These are phyloP conservation scores for Micrasema minimum DNA, from an alignment of 1,140 invertebrate species.

Conservation along the genomic window DNA sequence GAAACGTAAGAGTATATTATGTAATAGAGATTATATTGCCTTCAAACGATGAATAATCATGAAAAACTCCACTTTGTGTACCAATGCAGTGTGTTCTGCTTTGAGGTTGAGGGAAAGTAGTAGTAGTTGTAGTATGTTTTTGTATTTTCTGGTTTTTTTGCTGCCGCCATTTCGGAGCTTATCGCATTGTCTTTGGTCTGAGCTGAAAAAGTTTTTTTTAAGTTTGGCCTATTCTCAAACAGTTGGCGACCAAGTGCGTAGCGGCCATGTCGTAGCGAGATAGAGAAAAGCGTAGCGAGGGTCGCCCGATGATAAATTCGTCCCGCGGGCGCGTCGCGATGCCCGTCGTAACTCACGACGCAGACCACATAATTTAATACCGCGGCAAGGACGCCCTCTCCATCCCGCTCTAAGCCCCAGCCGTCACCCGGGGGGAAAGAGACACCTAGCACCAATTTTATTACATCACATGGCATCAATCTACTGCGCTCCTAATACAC, in stretches of 20 bases:
- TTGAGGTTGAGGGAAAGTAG: too few species aligned
- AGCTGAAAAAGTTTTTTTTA: too few species aligned
- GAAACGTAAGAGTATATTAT: too few species aligned
- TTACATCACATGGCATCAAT: conserved; percentile 43
- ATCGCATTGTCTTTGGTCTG: too few species aligned
- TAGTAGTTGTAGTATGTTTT: too few species aligned
- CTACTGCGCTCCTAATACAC: conserved; percentile 24
- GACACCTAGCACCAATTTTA: conserved; percentile 33
- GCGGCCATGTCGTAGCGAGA: not conserved
- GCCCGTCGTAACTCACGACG: conserved; percentile 40
- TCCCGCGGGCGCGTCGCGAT: conserved; percentile 42
- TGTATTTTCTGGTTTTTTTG: too few species aligned
- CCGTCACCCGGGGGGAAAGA: not conserved
- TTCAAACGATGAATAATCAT: too few species aligned
- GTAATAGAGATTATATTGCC: too few species aligned
- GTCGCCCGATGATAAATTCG: conserved; percentile 43
- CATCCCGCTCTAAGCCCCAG: not conserved
- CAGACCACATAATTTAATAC: conserved; percentile 43
- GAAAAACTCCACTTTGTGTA: too few species aligned
- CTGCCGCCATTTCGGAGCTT: too few species aligned
- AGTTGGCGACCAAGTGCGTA: conserved; percentile 13
- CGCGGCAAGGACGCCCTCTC: conserved; percentile 39
- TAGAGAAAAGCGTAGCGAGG: conserved; percentile 22
- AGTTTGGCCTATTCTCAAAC: not conserved
- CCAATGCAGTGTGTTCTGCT: too few species aligned